A percentile compares a stretch with the other conserved stretches of the same genome.
Conservation (phyloP, 2,888 invertebrate genomes). For the Clunio marinus region DNA sequence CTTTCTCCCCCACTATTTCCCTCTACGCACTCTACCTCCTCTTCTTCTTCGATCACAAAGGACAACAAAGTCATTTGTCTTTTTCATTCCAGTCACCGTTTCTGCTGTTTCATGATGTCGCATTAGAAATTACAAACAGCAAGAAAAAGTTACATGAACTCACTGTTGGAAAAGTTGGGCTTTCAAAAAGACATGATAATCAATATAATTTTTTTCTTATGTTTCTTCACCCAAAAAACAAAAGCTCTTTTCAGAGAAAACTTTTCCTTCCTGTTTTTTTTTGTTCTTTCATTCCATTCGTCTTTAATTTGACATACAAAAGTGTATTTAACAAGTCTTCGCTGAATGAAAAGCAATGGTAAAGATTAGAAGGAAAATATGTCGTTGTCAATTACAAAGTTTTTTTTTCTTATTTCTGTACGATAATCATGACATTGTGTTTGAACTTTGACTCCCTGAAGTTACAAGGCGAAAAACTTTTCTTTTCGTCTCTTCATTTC, state of each 20-base stretch:
- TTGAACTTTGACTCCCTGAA: neutral
- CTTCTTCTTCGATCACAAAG: neutral
- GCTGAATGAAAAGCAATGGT: neutral
- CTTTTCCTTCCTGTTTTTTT: neutral
- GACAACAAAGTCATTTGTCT: conserved; percentile 23
- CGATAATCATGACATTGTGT: neutral
- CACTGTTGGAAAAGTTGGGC: neutral
- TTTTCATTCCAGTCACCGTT: conserved; percentile 5
- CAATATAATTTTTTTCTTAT: conserved; percentile 8
- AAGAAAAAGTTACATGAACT: conserved; percentile 21
- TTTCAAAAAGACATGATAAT: conserved; percentile 10
- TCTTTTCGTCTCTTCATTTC: neutral
- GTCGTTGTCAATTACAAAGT: conserved; percentile 25
- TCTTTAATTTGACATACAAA: conserved; percentile 8
- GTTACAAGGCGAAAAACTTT: neutral
- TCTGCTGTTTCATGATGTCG: conserved; percentile 26
- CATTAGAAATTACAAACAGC: conserved; percentile 23
- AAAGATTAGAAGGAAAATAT: conserved; percentile 3
- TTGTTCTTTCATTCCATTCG: neutral
- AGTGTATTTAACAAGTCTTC: neutral
- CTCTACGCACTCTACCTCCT: too few species aligned
- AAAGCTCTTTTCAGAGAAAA: neutral
- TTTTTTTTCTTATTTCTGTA: too few species aligned
- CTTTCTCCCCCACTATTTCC: conserved; percentile 6
- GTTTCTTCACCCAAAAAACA: neutral